Conservation (phyloP, 2,797 vertebrate species). For the Halcyon smyrnensis region DNA sequence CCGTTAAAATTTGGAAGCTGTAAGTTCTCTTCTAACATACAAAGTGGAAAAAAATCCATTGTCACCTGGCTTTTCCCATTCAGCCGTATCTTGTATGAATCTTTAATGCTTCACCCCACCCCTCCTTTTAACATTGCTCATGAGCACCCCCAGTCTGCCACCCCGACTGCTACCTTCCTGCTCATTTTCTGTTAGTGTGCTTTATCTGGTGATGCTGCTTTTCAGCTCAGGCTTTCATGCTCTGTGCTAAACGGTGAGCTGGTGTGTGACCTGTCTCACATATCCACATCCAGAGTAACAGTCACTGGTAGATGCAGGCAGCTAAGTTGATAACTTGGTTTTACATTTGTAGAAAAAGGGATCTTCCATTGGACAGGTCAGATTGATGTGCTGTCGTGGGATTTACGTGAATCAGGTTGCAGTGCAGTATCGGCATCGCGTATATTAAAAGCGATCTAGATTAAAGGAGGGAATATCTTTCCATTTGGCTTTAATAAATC, state of each 20-base stretch:
- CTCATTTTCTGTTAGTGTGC: background rate
- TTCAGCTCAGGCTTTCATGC: background rate
- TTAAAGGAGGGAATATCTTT: conserved; percentile 30
- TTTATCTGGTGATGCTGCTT: background rate
- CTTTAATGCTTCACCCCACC: rapidly evolving
- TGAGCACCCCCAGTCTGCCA: background rate
- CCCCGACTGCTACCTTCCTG: background rate
- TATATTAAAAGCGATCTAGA: conserved; percentile 41
- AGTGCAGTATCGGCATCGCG: background rate
- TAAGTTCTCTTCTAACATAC: conserved; percentile 82
- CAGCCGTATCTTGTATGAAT: background rate
- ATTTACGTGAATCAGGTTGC: background rate
- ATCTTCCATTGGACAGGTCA: background rate
- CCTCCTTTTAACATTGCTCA: background rate
- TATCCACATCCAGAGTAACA: background rate
- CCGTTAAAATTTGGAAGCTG: conserved; percentile 99
- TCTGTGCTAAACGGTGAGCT: background rate
- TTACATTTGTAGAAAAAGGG: background rate
- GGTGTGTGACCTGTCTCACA: background rate
- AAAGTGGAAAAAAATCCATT: background rate
- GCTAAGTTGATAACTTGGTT: background rate
- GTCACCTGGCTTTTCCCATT: background rate
- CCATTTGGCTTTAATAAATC: conserved; percentile 58
- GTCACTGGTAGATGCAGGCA: background rate
- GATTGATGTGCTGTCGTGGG: background rate